Conservation (phyloP, 2,888 invertebrate genomes). For the Sminthurinus aureus region DNA sequence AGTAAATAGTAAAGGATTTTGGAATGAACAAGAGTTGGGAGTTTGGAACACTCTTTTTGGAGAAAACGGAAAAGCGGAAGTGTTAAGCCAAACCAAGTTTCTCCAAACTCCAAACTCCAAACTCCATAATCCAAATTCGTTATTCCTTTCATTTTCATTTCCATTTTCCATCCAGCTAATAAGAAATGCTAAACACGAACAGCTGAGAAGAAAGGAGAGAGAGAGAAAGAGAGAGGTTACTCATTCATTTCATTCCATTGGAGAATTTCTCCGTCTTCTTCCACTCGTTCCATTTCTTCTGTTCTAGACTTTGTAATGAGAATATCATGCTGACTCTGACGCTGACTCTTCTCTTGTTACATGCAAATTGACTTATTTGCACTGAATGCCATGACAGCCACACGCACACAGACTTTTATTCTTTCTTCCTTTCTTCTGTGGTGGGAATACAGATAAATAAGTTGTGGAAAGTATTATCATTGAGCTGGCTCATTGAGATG, state of each 20-base stretch:
- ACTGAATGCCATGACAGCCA: conserved; percentile 42
- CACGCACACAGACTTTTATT: conserved; percentile 5
- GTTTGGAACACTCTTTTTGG: no score
- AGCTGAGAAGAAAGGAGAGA: conserved; percentile 38
- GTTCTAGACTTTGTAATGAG: conserved; percentile 48
- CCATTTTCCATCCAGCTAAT: conserved; percentile 44
- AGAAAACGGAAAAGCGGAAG: no score
- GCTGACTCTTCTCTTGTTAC: conserved; percentile 23
- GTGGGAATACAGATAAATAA: conserved; percentile 33
- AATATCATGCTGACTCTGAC: conserved; percentile 33
- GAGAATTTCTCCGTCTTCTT: conserved; percentile 40
- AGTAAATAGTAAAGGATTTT: no score
- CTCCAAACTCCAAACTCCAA: neutral
- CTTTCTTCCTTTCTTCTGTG: neutral
- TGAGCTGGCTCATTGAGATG: neutral
- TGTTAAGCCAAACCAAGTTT: no score
- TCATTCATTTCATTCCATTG: conserved; percentile 48
- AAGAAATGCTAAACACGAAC: conserved; percentile 50
- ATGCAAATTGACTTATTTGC: conserved; percentile 51
- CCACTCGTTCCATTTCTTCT: conserved; percentile 30
- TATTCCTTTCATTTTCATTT: conserved; percentile 19
- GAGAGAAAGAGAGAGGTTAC: neutral
- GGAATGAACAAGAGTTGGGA: no score
- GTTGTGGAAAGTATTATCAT: conserved; percentile 11
- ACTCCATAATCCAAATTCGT: neutral